Evolutionary conservation across 2,797 vertebrate genomes (phyloP).

Genomic region (Pseudopleuronectes americanus): DNA sequence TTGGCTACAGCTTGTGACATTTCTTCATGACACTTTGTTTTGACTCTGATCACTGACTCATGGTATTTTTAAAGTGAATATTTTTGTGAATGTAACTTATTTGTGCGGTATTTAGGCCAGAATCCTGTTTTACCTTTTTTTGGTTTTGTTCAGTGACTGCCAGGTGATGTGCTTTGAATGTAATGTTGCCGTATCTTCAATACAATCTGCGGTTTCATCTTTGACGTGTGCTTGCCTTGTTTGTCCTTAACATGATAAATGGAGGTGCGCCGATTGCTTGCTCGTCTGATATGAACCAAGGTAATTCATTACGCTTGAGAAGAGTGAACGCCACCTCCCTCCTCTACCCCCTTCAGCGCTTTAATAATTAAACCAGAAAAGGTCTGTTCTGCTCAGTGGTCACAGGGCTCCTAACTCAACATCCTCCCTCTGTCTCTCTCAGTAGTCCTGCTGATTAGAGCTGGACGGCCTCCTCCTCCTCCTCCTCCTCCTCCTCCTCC

Average conservation of each 20-base stretch:
- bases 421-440: slow-evolving; percentile 79
- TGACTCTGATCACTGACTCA: slow-evolving; percentile 63
- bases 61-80: slow-evolving; percentile 76
- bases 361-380: slow-evolving; percentile 80
- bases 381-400: slow-evolving; percentile 77
- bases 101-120: slow-evolving; percentile 79
- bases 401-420: slow-evolving; percentile 80
- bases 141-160: slow-evolving; percentile 73
- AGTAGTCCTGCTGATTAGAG: slow-evolving; percentile 78
- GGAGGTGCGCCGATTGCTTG: slow-evolving; percentile 33
- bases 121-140: slow-evolving; percentile 61
- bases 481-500: slow-evolving; percentile 56
- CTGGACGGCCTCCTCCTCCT: slow-evolving; percentile 55
- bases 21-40: slow-evolving; percentile 62
- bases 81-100: slow-evolving; percentile 84
- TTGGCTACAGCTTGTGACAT: slow-evolving; percentile 67
- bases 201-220: slow-evolving; percentile 82
- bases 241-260: slow-evolving; percentile 56
- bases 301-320: slow-evolving; percentile 39
- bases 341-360: slow-evolving; percentile 51
- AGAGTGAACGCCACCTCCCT: slow-evolving; percentile 41
- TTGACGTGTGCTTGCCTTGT: slow-evolving; percentile 61
- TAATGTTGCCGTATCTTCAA: slow-evolving; percentile 83
- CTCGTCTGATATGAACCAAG: slow-evolving; percentile 32
- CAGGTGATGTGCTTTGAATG: slow-evolving; percentile 83